Evolutionary conservation across 2,797 vertebrate species (phyloP).

Genomic region (Petrocephalus sullivani): DNA sequence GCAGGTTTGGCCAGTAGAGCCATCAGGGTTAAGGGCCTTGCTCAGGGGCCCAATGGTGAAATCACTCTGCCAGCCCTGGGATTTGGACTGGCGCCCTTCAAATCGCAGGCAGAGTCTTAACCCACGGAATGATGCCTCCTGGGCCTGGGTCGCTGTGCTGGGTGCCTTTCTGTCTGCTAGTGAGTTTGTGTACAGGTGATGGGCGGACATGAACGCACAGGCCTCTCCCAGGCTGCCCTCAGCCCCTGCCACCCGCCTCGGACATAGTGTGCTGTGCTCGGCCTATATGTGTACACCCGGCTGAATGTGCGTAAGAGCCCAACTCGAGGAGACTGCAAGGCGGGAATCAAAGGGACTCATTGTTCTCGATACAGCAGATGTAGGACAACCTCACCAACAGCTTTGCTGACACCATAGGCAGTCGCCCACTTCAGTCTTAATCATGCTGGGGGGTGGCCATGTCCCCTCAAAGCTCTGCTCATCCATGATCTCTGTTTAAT

Average conservation of each 20-base stretch:
- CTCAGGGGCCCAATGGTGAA: neutral
- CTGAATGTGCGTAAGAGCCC: neutral
- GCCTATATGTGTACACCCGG: too few species aligned
- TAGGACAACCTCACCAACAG: neutral
- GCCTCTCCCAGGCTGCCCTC: neutral
- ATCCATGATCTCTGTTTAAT: constrained; percentile 49
- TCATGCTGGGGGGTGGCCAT: constrained; percentile 15
- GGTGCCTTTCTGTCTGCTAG: neutral
- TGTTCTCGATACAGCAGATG: neutral
- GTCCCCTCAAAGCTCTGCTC: constrained; percentile 21
- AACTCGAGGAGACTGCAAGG: neutral
- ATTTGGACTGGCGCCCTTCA: neutral
- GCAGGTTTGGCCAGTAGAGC: neutral
- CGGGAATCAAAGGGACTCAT: neutral
- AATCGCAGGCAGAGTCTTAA: neutral
- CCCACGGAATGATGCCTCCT: neutral
- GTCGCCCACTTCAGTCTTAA: neutral
- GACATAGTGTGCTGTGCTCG: neutral
- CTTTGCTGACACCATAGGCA: neutral
- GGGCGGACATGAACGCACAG: constrained; percentile 31
- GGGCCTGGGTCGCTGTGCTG: neutral
- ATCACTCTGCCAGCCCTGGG: neutral
- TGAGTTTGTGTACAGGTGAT: constrained; percentile 27
- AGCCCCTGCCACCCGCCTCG: neutral
- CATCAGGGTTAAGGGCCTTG: neutral